Base-by-base conservation (phyloP, 2,797 vertebrate genomes). In the Rousettus madagascariensis region DNA sequence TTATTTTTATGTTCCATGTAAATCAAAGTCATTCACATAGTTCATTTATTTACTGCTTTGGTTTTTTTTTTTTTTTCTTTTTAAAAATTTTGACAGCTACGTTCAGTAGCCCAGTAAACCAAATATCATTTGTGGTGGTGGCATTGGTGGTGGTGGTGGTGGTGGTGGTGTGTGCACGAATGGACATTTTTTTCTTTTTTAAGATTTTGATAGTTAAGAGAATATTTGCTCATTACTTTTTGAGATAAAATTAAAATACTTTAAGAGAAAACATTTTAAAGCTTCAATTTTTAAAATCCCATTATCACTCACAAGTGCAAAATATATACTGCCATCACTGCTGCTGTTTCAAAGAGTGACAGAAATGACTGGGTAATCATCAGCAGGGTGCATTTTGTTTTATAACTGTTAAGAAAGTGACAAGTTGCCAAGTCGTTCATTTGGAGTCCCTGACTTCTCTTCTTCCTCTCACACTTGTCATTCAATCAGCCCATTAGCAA, bases 11-110 rank as follows among this genome's bases (percentile, higher is more conserved):
- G 63, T 46, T 80, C 66, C 51, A 2, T 15, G 6, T 82, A 36
- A 96, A 85, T 30, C 30, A 87, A 69, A 83, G 11, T 43, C 46
- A 90, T 46, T 78, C 33, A 12, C 12, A 86, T 43, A 71, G 17
- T 80, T 82, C 41, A 53, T 46, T 80, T 90, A 88, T 78, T 90
- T 96, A 91, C 49, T n/a, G 46, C 71, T 88, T 93, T 53, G 55
- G 22, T 78, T 43, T 90, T 38, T 26, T 78, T 59, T 78, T 59
- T 41, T 15, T 78, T 51, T 43, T 71, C 16, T 59, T 51, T 72
- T 43, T 61, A 13, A 69, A 90, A 16, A 55, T 59, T n/a, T 77
- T 68, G 43, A 91, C 75, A 91, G 38, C 38, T 80, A 59, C 43
- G 55, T 88, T 57, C 77, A 82, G 28, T 65, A 30, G 17, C 36